phyloP scores from a whole-genome alignment of 2,797 vertebrate species.

The Apogon hyalosoma region DNA sequence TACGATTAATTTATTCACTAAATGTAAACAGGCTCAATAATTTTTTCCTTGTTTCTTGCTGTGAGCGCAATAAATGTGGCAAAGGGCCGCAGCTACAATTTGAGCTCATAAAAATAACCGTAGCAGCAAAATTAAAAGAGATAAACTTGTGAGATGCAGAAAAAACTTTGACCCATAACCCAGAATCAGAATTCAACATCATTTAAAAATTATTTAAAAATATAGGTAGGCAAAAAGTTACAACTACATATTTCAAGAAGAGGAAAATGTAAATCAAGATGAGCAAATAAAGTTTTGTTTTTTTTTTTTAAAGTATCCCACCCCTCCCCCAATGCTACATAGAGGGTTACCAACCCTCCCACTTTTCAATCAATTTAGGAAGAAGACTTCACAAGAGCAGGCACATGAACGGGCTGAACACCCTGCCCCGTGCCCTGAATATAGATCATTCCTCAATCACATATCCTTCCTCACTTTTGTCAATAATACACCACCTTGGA shows the following conservation, averaged over 20 bases:
- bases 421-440: constrained; percentile 57
- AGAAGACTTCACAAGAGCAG: constrained; percentile 78
- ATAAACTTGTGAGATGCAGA: constrained; percentile 50
- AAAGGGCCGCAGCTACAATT: constrained; percentile 26
- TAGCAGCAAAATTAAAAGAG: constrained; percentile 65
- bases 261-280: constrained; percentile 54
- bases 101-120: constrained; percentile 42
- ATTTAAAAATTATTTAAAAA: constrained; percentile 43
- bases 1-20: constrained; percentile 28
- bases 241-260: constrained; percentile 43
- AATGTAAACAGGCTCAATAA: constrained; percentile 51
- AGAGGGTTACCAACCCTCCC: constrained; percentile 65
- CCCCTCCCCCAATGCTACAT: constrained; percentile 78
- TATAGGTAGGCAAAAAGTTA: constrained; percentile 57
- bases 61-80: constrained; percentile 60
- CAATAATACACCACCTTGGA: constrained; percentile 52
- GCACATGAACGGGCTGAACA: constrained; percentile 65
- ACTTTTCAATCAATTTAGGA: constrained; percentile 65
- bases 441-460: constrained; percentile 55
- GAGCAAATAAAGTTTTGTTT: constrained; percentile 27
- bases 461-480: constrained; percentile 42
- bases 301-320: constrained; percentile 37
- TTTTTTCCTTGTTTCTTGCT: constrained; percentile 22
- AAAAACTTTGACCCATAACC: constrained; percentile 73
- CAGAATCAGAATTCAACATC: constrained; percentile 44